Evolutionary conservation across 2,113 vertebrate species (phyloP), one percentile per base, ranked within the genome.

Genomic region (Vimba vimba): DNA sequence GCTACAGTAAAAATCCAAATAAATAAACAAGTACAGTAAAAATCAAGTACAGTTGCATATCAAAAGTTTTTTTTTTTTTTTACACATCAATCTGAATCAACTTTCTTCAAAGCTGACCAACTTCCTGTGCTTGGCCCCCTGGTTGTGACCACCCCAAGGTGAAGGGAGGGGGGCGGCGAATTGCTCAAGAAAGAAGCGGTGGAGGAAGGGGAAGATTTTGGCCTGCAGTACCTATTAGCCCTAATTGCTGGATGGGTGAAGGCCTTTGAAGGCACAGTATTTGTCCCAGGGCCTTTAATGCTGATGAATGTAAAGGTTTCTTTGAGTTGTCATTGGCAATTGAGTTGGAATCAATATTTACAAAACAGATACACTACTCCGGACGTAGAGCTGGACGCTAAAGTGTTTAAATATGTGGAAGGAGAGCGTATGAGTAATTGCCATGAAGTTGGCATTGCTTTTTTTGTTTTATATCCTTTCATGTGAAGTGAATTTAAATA

Each of bases 311-410:
- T 90, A 86, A 93, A 89, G 87, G 87, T 92, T 91, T 88, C 91
- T 93, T 94, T 91, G 76, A 91, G 92, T 94, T 97, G 95, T 96
- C 96, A 94, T 93, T 93, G 90, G 94, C 93, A 94, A 96, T 96
- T 91, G 93, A 91, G 93, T 89, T 91, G 91, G 91, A 92, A 94
- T 94, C 95, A 92, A 93, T 92, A 93, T 94, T 96, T 95, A 95
- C 94, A 94, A 92, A 95, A 92, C 93, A 96, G 94, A 94, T 93
- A 91, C 93, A 91, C 85, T 73, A 77, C 89, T 33, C 87, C 76
- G 86, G 80, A 86, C 68, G 86, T 83, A 69, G 75, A 76, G 66
- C 50, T 39, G 83, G n/a, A 73, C 68, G 57, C 82, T 85, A 69
- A 85, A 86, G 85, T 87, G 86, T 81, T 89, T 89, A 87, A 88